These are phyloP conservation scores for Pachymerium ferrugineum DNA, from an alignment of 2,888 invertebrate species.

Conservation along the genomic window DNA sequence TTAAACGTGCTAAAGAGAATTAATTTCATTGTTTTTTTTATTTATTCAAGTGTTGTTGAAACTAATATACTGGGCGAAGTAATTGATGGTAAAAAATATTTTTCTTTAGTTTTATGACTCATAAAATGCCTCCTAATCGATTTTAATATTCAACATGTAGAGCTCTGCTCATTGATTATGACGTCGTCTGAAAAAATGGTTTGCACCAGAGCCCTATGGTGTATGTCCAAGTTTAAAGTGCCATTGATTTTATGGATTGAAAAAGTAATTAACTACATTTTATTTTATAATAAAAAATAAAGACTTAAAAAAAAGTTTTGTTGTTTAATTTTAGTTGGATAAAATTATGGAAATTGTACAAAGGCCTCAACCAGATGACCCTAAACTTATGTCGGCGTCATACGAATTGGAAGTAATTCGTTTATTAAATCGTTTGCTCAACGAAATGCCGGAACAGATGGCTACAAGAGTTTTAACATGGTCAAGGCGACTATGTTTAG, in stretches of 20 bases:
- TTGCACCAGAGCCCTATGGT: constrained; percentile 28
- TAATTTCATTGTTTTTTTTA: not conserved
- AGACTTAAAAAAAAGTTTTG: no score
- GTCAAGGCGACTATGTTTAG: constrained; percentile 22
- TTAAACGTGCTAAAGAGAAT: no score
- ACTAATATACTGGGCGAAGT: not conserved
- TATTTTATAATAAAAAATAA: no score
- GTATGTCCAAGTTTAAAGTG: not conserved
- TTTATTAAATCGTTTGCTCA: constrained; percentile 5
- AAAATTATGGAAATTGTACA: not conserved
- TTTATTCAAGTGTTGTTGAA: not conserved
- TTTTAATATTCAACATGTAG: not conserved
- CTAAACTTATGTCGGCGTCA: not conserved
- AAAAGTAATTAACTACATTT: not conserved
- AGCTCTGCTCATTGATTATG: constrained; percentile 3
- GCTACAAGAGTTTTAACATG: not conserved
- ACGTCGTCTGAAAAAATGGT: not conserved
- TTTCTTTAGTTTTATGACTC: not conserved
- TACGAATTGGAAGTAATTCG: constrained; percentile 30
- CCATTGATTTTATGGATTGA: not conserved
- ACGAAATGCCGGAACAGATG: constrained; percentile 19
- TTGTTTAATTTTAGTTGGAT: not conserved
- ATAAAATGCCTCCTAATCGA: not conserved
- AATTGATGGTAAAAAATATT: not conserved
- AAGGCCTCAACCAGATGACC: not conserved